phyloP scores from a whole-genome alignment of 2,888 invertebrate genomes.

The Apodemia zela region DNA sequence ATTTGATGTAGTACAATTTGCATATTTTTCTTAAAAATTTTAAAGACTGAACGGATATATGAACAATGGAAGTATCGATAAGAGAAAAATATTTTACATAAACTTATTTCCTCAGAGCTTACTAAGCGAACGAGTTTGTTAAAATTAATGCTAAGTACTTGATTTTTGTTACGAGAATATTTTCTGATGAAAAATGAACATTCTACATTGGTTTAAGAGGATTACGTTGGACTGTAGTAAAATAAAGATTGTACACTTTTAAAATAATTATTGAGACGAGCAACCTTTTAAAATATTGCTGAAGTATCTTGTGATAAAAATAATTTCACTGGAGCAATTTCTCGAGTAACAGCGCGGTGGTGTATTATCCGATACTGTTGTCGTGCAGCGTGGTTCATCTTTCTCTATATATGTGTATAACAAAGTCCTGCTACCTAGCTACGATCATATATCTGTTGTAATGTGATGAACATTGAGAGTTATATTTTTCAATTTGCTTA shows the following conservation, averaged over 20 bases:
- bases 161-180: conserved; percentile 25
- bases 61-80: background rate
- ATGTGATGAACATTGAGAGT: too few relatives aligned
- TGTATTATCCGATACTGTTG: background rate
- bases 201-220: conserved; percentile 13
- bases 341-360: background rate
- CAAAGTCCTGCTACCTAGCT: too few relatives aligned
- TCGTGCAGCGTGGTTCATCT: background rate
- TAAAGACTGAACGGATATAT: background rate
- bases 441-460: too few relatives aligned
- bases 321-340: background rate
- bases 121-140: conserved; percentile 35
- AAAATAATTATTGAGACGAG: conserved; percentile 14
- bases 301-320: conserved; percentile 4
- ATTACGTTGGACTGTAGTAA: conserved; percentile 1
- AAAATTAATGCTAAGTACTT: conserved; percentile 34
- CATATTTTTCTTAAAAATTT: background rate
- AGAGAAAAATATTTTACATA: conserved; percentile 23
- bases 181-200: conserved; percentile 16
- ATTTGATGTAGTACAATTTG: too few relatives aligned
- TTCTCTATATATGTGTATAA: too few relatives aligned
- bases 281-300: conserved; percentile 13
- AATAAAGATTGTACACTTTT: conserved; percentile 10
- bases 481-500: too few relatives aligned
- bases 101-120: conserved; percentile 35